Evolutionary conservation across 1,140 invertebrate genomes (phyloP), one percentile per base, ranked within the genome.

Genomic region (Drosophila repleta): DNA sequence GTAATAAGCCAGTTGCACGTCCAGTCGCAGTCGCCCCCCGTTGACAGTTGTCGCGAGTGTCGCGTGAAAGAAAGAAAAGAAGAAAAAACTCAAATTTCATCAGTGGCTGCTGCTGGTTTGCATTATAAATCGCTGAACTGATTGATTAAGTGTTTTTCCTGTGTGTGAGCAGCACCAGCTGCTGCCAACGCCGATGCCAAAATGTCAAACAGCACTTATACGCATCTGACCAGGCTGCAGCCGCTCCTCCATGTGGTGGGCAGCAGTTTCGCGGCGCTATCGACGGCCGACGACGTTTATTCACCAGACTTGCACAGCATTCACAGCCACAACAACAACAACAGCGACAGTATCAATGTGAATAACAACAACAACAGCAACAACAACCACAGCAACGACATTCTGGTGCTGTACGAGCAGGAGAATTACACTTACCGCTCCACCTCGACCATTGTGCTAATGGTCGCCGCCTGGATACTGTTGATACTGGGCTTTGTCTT

Each of bases 401-500:
- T 88, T 20, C 51, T 83, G 39, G 46, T 88, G 1, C 35, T 88
- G 4, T 56, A 79, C n/a, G 75, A 82, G 11, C 64, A 61, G 7
- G 69, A 88, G 21, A 83, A 62, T 52, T 74, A 79, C 43, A 76
- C 60, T 49, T 80, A 85, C 51, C 84, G 84, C 1, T 87, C 83
- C 46, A 90, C 82, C 37, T 90, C 88, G 18, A 90, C 88, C 32
- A 88, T 90, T 41, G 74, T 79, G 18, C 74, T 90, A 35, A 90
- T 90, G 88, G 79, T 90, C 4, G 15, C 74, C 52, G 89, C 88
- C 26, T 90, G 89, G 89, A 74, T 82, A 17, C 64, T 90, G 5
- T 67, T 90, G 52, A 90, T 90, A 56, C 35, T 90, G 21, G 83
- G 89, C 43, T 90, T 90, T 72, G 80, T 84, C 18, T 79, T 90